Percentiles rank a stretch among this genome's conserved stretches.
Conservation (phyloP, 2,113 vertebrate genomes). For the Pampusana beccarii region DNA sequence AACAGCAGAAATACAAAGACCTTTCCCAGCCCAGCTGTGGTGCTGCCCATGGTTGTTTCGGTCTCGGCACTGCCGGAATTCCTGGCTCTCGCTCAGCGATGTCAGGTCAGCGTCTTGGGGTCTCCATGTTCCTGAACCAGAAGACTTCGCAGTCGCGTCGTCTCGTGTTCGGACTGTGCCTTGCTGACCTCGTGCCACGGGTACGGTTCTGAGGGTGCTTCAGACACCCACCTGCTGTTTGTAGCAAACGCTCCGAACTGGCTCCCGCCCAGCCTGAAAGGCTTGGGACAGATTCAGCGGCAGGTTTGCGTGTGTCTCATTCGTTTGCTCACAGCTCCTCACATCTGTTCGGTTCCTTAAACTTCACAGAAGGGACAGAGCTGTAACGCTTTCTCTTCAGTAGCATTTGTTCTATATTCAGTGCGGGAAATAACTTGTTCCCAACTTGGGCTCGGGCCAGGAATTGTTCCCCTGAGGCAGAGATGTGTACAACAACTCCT, state of each 20-base stretch:
- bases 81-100: not conserved
- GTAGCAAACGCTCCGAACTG: not conserved
- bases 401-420: slow-evolving; percentile 46
- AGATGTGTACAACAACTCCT: slow-evolving; percentile 62
- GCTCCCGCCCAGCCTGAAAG: slow-evolving; percentile 47
- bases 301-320: slow-evolving; percentile 49
- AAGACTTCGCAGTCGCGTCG: accelerated
- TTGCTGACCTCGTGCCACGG: not conserved
- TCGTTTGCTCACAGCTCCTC: slow-evolving; percentile 45
- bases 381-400: slow-evolving; percentile 9
- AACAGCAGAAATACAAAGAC: not conserved
- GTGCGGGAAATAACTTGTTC: slow-evolving; percentile 68
- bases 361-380: slow-evolving; percentile 40
- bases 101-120: not conserved
- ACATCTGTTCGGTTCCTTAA: slow-evolving; percentile 52
- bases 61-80: not conserved
- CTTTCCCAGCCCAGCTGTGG: not conserved
- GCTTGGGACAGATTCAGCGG: slow-evolving; percentile 26
- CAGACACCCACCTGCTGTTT: slow-evolving; percentile 28
- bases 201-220: not conserved
- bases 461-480: slow-evolving; percentile 48
- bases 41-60: not conserved
- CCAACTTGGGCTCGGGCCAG: slow-evolving; percentile 45
- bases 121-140: not conserved
- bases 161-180: not conserved